Evolutionary conservation across 2,113 vertebrate genomes (phyloP).

Genomic region (Tachysurus vachellii): DNA sequence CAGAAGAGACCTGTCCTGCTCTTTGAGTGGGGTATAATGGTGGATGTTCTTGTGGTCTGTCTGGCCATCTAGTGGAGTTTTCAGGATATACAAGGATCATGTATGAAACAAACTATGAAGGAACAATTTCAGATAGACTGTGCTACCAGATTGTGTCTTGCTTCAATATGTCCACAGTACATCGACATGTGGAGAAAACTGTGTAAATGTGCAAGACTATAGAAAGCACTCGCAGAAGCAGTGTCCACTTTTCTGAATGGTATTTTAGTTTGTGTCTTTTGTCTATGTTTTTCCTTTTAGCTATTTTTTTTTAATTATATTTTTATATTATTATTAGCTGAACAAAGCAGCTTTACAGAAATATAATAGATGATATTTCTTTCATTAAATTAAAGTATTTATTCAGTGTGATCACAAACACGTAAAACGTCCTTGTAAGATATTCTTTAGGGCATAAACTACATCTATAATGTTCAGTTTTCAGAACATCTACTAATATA

Average conservation of each 20-base stretch:
- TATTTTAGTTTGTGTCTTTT: neutral
- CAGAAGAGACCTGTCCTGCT: neutral
- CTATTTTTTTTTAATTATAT: too few relatives aligned
- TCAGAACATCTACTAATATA: neutral
- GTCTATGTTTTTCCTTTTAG: too few relatives aligned
- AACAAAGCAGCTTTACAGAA: too few relatives aligned
- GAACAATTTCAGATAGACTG: neutral
- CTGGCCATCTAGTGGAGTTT: slow-evolving; percentile 60
- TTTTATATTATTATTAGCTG: too few relatives aligned
- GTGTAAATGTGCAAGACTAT: neutral
- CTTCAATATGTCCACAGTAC: neutral
- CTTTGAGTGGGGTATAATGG: slow-evolving; percentile 1
- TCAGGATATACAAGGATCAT: slow-evolving; percentile 45
- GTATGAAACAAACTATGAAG: neutral
- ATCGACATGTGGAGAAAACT: neutral
- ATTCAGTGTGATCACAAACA: neutral
- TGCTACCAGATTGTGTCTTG: neutral
- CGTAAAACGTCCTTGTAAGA: neutral
- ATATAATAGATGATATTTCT: too few relatives aligned
- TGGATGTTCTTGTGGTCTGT: slow-evolving; percentile 47
- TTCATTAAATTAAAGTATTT: neutral
- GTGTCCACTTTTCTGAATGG: neutral
- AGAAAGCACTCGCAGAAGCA: neutral
- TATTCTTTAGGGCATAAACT: neutral
- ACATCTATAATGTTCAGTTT: neutral